Evolutionary conservation across 2,888 invertebrate species (phyloP), one percentile per base, ranked within the genome.

Genomic region (Mycalesis mineus): DNA sequence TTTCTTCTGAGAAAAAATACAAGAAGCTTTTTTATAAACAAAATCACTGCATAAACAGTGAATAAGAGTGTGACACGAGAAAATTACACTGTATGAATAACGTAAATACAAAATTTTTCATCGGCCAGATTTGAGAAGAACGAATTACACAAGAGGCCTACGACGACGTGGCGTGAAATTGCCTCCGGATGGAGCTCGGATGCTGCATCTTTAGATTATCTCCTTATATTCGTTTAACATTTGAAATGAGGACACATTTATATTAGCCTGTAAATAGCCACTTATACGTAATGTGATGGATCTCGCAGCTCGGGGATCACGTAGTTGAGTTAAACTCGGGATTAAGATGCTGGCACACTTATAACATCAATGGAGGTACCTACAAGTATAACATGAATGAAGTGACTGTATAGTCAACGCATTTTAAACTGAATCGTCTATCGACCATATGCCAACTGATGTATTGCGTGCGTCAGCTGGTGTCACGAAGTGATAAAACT

Each of bases 131-230:
- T 73, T 66, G 67, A 66, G 69, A 68, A 61, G 66, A 77, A 77
- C 72, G 75, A 74, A 84, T 83, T 77, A 79, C 74, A 71, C 64
- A 64, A 68, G 68, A 74, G 75, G 77, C 73, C 72, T 75, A 75
- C 70, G 70, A 75, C 74, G 82, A 82, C 84, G 78, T 74, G 73
- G 84, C 87, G 87, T 84, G 83, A 88, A 88, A 88, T 88, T 87
- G 84, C 72, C 75, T 80, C 62, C 65, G 67, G 77, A 77, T 63
- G 63, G 54, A 58, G 58, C 56, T 55, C 60, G 63, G 57, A 65
- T 58, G 65, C 59, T 60, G 65, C 65, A 65, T 57, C 63, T 63
- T 60, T 48, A 63, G 65, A 65, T 65, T 63, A 65, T 63, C 61
- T 62, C 60, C 55, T 58, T 61, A 61, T 63, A 63, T 59, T 63